These are phyloP conservation scores for Peromyscus attwateri DNA, from an alignment of 2,797 vertebrate genomes.

Conservation along the genomic window DNA sequence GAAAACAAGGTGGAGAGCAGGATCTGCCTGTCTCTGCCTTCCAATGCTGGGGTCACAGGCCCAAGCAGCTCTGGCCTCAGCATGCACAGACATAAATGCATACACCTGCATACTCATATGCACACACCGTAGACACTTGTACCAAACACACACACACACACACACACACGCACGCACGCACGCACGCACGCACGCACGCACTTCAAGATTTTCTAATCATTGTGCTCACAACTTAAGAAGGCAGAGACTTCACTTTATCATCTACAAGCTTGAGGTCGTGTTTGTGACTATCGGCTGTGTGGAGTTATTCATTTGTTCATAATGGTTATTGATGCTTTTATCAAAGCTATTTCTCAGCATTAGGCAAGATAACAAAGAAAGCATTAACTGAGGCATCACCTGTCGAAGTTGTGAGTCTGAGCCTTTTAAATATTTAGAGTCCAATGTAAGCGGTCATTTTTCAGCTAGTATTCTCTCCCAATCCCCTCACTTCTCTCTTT, in stretches of 20 bases:
- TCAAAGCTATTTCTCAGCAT: conserved; percentile 43
- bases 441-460: conserved; percentile 33
- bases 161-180: not conserved
- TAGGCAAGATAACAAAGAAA: not conserved
- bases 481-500: conserved; percentile 1
- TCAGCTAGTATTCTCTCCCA: not conserved
- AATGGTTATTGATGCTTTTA: conserved; percentile 5
- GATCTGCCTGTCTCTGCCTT: not conserved
- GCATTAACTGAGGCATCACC: conserved; percentile 35
- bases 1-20: not conserved
- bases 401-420: not conserved
- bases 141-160: not conserved
- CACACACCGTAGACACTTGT: not conserved
- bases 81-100: not conserved
- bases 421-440: conserved; percentile 31
- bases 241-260: conserved; percentile 24
- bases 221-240: conserved; percentile 57
- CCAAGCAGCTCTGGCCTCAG: not conserved
- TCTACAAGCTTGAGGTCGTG: not conserved
- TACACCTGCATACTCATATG: not conserved
- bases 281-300: not conserved
- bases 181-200: not conserved
- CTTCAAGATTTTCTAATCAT: not conserved
- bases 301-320: conserved; percentile 34
- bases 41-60: not conserved